phyloP scores from a whole-genome alignment of 2,888 invertebrate genomes.

The Spisula solida region DNA sequence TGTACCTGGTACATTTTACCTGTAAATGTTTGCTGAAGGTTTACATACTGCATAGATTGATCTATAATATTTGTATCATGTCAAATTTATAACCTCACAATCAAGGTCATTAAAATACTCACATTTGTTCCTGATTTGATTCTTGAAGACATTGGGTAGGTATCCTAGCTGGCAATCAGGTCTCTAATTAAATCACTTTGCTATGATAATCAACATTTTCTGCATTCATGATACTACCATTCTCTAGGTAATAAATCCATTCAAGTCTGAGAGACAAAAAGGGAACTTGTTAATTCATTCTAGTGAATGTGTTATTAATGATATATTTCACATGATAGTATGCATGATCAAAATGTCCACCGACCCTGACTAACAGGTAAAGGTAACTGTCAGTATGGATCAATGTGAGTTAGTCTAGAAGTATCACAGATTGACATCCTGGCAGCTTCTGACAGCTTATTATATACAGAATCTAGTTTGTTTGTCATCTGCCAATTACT shows the following conservation, averaged over 20 bases:
- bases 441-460: background rate
- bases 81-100: too few relatives aligned
- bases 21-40: too few relatives aligned
- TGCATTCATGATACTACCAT: background rate
- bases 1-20: background rate
- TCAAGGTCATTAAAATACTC: too few relatives aligned
- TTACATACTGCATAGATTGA: too few relatives aligned
- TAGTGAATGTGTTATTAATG: constrained; percentile 6
- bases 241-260: background rate
- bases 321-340: constrained; percentile 7
- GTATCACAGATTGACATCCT: background rate
- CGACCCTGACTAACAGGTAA: constrained; percentile 3
- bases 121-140: too few relatives aligned
- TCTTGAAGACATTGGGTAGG: too few relatives aligned
- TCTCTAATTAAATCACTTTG: too few relatives aligned
- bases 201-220: too few relatives aligned
- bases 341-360: constrained; percentile 12
- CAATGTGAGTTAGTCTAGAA: background rate
- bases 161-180: too few relatives aligned
- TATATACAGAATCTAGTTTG: background rate
- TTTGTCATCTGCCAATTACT: constrained; percentile 14
- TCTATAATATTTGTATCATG: too few relatives aligned
- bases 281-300: background rate
- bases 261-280: background rate
- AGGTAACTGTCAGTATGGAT: background rate